Conservation (phyloP, 92 coral and sea anemone species). For the Porites rus region DNA sequence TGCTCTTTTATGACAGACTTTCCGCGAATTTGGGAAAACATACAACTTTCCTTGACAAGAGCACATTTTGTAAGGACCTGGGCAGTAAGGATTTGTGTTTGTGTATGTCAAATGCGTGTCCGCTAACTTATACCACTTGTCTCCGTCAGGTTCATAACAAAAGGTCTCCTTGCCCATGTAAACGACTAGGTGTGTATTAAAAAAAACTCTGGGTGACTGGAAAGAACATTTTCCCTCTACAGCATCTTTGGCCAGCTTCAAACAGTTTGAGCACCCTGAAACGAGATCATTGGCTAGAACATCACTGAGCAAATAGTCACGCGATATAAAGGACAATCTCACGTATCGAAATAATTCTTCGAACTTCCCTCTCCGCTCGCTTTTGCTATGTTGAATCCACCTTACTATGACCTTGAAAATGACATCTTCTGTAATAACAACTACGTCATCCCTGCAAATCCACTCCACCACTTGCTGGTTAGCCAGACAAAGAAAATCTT, state of each 20-base stretch:
- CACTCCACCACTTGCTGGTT: too few relatives aligned
- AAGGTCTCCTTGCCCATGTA: not conserved
- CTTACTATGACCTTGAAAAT: too few relatives aligned
- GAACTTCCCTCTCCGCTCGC: not conserved
- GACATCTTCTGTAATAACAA: too few relatives aligned
- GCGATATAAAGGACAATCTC: too few relatives aligned
- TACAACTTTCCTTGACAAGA: not conserved
- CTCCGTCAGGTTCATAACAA: not conserved
- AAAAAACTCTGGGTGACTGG: not conserved
- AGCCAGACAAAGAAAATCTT: not conserved
- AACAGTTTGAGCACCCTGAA: not conserved
- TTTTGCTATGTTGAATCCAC: not conserved
- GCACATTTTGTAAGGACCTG: not conserved
- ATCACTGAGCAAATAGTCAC: too few relatives aligned
- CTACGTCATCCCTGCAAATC: too few relatives aligned
- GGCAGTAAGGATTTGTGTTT: too few relatives aligned
- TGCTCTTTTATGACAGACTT: not conserved
- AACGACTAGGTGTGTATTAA: not conserved
- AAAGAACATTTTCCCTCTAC: not conserved
- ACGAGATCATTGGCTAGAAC: too few relatives aligned
- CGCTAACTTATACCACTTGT: not conserved
- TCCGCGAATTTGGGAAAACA: not conserved
- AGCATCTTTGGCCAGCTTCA: not conserved
- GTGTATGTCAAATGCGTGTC: not conserved
- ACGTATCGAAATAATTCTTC: not conserved